Evolutionary conservation across 2,113 vertebrate genomes (phyloP), one percentile per base, ranked within the genome.

Genomic region (Xerus inauris): DNA sequence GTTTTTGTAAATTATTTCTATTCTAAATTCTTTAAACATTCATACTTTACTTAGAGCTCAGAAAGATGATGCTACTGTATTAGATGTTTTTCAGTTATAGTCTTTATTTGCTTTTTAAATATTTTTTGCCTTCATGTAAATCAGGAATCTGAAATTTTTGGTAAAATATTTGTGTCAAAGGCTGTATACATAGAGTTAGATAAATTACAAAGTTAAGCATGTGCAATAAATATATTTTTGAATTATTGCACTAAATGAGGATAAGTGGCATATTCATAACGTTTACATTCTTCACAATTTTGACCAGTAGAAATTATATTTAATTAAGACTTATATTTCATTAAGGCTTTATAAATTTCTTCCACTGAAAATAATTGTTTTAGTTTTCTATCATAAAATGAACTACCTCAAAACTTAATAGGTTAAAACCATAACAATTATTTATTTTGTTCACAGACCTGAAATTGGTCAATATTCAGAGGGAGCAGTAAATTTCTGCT

Each of bases 91-190:
- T 54, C 11, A 73, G 20, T 12, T 62, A 40, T 77, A 65, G 17
- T 64, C 91, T 80, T 62, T 45, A 83, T 82, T 96, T 97, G 4
- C 79, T 89, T 97, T 32, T 84, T 57, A 94, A 92, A 86, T 91
- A 59, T 8, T 88, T 94, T 89, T 96, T 89, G 65, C 35, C 85
- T 80, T 89, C 16, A 65, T 92, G 26, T 75, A 86, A 87, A 65
- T 84, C 24, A 35, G 20, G 20, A 87, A 64, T 92, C 12, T 35
- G 4, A 24, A 65, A 82, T 59, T 54, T 87, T 96, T 64, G 10
- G 12, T 85, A 71, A 84, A 72, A 88, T 84, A 73, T 76, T 49
- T 93, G 7, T 54, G 16, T 72, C 16, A 69, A 1, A 87, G 22
- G 16, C 5, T 92, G 14, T 89, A 19, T 76, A 22, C 12, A 80